Evolutionary conservation across 2,797 vertebrate genomes (phyloP), one percentile per base, ranked within the genome.

Genomic region (Pteronotus mesoamericanus): DNA sequence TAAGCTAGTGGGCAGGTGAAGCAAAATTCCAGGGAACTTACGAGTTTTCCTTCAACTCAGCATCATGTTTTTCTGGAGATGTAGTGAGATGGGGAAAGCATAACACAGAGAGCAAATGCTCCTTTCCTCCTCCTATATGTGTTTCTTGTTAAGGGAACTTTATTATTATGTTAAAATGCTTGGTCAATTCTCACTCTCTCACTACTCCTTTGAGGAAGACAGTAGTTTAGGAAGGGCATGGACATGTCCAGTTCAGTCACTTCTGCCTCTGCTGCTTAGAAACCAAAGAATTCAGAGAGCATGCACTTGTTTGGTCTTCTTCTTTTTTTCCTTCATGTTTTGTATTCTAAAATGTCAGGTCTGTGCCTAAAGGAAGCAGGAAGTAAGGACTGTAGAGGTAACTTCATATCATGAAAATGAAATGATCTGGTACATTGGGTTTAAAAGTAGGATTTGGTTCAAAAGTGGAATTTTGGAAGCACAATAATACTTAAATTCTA

Each of bases 71-170:
- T 39, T 64, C 42, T n/a, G 15, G 51, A 6, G 9, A 21, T 21
- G 64, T 34, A 22, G 11, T 6, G 26, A 29, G 5, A 2, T 1
- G 4, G 10, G 15, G 24, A 53, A 9, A 6, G 2, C 5, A 19
- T 44, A 37, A 39, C 4, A 16, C 84, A 92, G 14, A 80, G 0
- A 79, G 4, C 6, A 72, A 78, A 53, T 22, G 12, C 6, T 44
- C 3, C 16, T 82, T 68, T 5, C 15, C 11, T 39, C 2, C 2
- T n/a, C 21, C 12, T 8, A 21, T 11, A 3, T 1, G 0, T 34
- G 9, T n/a, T 29, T 14, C 64, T 5, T 77, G 3, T 11, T 9
- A 32, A 59, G 6, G 10, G 21, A 44, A 1, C 2, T 80, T 57
- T 15, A 21, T n/a, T 34, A 37, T 19, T 21, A n/a, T 5, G 15